These are phyloP conservation scores for Apocrypta bakeri DNA, from an alignment of 1,140 invertebrate species.

Conservation along the genomic window DNA sequence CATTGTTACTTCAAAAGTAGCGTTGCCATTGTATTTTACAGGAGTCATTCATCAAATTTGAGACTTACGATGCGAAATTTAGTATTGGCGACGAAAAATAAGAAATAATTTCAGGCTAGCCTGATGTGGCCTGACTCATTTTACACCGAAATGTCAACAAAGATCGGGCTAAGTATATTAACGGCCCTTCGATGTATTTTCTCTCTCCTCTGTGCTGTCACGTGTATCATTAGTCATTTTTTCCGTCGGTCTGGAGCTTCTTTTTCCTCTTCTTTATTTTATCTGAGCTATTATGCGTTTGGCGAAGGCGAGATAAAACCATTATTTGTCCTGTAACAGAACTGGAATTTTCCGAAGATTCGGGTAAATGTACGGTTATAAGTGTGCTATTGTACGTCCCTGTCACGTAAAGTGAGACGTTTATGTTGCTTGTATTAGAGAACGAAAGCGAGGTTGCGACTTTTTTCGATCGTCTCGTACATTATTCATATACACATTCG, in stretches of 20 bases:
- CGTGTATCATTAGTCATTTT: background rate
- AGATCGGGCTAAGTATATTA: no score
- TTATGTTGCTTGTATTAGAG: no score
- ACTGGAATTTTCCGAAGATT: background rate
- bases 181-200: background rate
- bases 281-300: background rate
- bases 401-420: no score
- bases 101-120: no score
- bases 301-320: background rate
- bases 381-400: no score
- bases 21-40: no score
- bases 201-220: background rate
- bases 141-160: no score
- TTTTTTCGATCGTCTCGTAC: background rate
- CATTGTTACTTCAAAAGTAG: no score
- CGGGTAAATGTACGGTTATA: background rate
- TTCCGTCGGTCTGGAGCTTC: background rate
- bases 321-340: background rate
- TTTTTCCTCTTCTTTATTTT: background rate
- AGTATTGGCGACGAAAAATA: no score
- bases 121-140: no score
- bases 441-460: background rate
- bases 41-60: no score
- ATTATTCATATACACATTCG: background rate
- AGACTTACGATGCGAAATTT: no score